phyloP scores from a whole-genome alignment of 2,888 invertebrate genomes.

The Ommatoiulus sabulosus region DNA sequence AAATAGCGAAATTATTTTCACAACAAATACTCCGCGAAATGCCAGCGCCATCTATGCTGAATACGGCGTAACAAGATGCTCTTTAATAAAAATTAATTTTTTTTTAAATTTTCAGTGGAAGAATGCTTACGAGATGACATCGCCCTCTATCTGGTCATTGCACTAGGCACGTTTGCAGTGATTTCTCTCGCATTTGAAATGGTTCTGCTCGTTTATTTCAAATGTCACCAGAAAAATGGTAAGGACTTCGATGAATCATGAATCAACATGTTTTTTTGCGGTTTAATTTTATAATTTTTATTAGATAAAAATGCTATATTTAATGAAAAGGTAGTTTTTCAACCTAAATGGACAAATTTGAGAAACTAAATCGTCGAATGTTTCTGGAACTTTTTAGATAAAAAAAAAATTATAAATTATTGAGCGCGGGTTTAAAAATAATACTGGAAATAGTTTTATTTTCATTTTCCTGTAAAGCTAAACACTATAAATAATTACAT shows the following conservation, averaged over 20 bases:
- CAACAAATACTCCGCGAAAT: neutral
- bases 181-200: conserved; percentile 41
- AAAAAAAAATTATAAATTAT: too few species aligned
- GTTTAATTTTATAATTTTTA: neutral
- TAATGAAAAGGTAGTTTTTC: neutral
- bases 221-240: conserved; percentile 48
- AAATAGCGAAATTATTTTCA: neutral
- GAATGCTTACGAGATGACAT: neutral
- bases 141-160: conserved; percentile 1
- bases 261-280: neutral
- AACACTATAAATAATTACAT: too few species aligned
- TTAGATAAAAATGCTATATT: neutral
- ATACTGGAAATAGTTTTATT: too few species aligned
- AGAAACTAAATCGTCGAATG: neutral
- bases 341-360: neutral
- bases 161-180: conserved; percentile 21
- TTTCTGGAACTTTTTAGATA: too few species aligned
- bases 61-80: neutral
- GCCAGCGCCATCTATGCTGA: neutral
- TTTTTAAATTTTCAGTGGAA: conserved; percentile 5
- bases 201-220: conserved; percentile 41
- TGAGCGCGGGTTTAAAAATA: too few species aligned
- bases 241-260: neutral
- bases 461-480: too few species aligned
- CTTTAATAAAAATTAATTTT: neutral